Evolutionary conservation across 2,888 invertebrate genomes (phyloP).

Genomic region (Nebria salina): DNA sequence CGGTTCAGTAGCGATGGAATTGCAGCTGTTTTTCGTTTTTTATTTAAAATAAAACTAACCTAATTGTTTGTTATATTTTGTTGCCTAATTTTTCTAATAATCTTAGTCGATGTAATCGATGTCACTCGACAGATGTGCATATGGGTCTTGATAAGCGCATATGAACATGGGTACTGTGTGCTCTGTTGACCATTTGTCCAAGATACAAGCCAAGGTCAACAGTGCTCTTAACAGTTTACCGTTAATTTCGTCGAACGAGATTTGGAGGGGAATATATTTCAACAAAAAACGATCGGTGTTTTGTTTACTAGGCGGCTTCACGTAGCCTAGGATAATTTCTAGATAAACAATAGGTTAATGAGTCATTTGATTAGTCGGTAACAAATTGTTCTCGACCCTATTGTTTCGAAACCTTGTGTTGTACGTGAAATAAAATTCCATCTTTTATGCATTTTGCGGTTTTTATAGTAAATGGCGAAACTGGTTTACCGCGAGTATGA

Average conservation of each 20-base stretch:
- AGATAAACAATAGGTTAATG: too few species aligned
- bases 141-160: not conserved
- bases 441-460: not conserved
- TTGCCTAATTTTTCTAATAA: too few species aligned
- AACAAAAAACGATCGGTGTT: too few species aligned
- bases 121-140: not conserved
- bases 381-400: too few species aligned
- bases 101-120: not conserved
- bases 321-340: too few species aligned
- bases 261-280: too few species aligned
- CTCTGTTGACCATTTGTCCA: not conserved
- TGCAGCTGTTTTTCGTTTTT: too few species aligned
- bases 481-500: not conserved
- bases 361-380: too few species aligned
- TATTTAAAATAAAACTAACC: too few species aligned
- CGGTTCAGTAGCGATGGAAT: too few species aligned
- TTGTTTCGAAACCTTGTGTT: not conserved
- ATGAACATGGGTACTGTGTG: not conserved
- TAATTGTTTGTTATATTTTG: too few species aligned
- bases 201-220: not conserved
- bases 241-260: not conserved
- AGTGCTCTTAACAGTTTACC: not conserved
- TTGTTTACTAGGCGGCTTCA: too few species aligned
- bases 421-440: not conserved
- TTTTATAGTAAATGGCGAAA: not conserved